Evolutionary conservation across 1,140 invertebrate genomes (phyloP).

Genomic region (Lepidurus arcticus): DNA sequence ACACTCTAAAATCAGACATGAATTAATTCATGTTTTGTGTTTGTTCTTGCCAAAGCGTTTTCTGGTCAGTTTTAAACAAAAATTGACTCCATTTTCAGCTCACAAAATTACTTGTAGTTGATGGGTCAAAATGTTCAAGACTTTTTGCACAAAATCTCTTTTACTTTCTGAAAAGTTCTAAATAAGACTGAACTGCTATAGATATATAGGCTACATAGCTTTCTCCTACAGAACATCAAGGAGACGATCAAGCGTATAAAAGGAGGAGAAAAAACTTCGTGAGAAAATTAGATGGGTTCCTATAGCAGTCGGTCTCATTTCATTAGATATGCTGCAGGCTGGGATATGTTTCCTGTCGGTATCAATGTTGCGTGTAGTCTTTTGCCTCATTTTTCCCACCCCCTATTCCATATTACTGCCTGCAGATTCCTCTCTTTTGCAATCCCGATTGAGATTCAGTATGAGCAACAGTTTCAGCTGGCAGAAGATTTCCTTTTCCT

Average conservation of each 20-base stretch:
- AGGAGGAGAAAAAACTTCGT: not conserved
- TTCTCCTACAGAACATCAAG: not conserved
- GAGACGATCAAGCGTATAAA: not conserved
- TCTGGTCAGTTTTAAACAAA: too few species aligned
- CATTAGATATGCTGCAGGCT: slow-evolving; percentile 15
- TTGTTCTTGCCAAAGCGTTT: too few species aligned
- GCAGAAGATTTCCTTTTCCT: slow-evolving; percentile 8
- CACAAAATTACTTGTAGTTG: too few species aligned
- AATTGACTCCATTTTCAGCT: too few species aligned
- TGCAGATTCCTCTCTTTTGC: not conserved
- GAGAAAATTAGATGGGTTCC: not conserved
- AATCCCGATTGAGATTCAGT: not conserved
- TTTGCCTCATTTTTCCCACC: slow-evolving; percentile 5
- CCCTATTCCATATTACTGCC: not conserved
- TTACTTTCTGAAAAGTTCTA: too few species aligned
- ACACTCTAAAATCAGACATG: too few species aligned
- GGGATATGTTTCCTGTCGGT: not conserved
- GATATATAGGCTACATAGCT: too few species aligned
- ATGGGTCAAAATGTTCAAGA: too few species aligned
- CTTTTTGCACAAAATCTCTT: too few species aligned
- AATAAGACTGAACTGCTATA: too few species aligned
- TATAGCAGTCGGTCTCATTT: slow-evolving; percentile 6
- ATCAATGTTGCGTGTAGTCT: not conserved
- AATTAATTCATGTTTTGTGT: too few species aligned
- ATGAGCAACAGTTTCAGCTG: slow-evolving; percentile 1